A percentile compares a stretch with the other conserved stretches of the same genome.
These are phyloP conservation scores for Trochalopteron elliotii DNA, from an alignment of 2,113 vertebrate genomes.

Conservation along the genomic window DNA sequence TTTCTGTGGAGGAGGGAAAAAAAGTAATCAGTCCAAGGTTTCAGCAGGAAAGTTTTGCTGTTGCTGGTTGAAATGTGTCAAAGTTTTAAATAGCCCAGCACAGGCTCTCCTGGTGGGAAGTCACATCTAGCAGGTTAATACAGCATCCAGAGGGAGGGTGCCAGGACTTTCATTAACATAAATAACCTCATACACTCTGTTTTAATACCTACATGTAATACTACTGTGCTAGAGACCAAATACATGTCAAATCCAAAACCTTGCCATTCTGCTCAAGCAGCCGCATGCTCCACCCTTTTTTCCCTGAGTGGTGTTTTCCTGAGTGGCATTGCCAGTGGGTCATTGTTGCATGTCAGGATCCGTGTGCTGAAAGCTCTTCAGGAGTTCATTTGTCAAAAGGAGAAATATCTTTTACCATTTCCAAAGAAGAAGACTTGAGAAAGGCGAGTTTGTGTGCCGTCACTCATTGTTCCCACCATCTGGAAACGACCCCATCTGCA, in stretches of 20 bases:
- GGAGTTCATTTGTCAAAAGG: not conserved
- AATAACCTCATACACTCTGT: not conserved
- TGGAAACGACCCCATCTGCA: not conserved
- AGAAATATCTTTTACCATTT: not conserved
- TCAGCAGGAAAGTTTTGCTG: not conserved
- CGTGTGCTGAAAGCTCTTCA: not conserved
- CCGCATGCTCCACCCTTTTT: not conserved
- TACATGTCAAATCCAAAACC: not conserved
- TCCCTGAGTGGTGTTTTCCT: not conserved
- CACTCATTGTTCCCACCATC: not conserved
- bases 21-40: not conserved
- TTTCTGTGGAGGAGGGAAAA: not conserved
- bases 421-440: not conserved
- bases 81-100: slow-evolving; percentile 2
- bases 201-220: not conserved
- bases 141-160: not conserved
- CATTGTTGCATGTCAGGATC: fast-evolving
- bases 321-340: not conserved
- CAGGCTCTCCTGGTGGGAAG: not conserved
- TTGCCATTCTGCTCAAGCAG: not conserved
- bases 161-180: not conserved
- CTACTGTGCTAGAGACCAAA: fast-evolving
- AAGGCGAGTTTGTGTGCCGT: not conserved
- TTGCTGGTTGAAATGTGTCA: not conserved
- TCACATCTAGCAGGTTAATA: not conserved